Conservation (phyloP, 2,888 invertebrate species). For the Troilus luridus region DNA sequence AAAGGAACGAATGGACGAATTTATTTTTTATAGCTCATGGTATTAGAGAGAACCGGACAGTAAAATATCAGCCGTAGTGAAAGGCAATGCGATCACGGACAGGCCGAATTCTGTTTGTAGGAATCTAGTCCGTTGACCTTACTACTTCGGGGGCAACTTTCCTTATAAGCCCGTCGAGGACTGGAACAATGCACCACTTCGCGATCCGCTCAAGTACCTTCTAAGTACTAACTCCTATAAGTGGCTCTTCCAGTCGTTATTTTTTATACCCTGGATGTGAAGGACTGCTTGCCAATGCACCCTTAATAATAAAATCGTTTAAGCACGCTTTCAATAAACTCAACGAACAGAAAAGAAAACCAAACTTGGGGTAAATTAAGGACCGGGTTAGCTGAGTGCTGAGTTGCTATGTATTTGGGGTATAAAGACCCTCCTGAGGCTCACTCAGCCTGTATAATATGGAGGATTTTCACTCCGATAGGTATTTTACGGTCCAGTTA, state of each 20-base stretch:
- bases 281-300: not conserved
- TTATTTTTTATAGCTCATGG: not conserved
- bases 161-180: not conserved
- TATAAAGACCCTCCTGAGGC: no score
- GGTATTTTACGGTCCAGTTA: no score
- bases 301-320: not conserved
- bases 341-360: no score
- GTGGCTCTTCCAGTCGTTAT: not conserved
- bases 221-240: not conserved
- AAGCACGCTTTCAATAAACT: not conserved
- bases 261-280: not conserved
- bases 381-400: no score
- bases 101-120: constrained; percentile 7
- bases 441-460: no score
- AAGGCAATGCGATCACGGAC: not conserved
- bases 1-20: not conserved
- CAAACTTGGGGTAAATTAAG: no score
- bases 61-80: not conserved
- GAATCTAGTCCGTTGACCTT: constrained; percentile 38
- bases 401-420: no score
- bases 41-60: not conserved
- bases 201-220: constrained; percentile 1
- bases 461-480: no score
- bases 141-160: constrained; percentile 17
- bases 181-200: constrained; percentile 10